Evolutionary conservation across 1,140 invertebrate genomes (phyloP), one percentile per base, ranked within the genome.

Genomic region (Ganaspis sp.): DNA sequence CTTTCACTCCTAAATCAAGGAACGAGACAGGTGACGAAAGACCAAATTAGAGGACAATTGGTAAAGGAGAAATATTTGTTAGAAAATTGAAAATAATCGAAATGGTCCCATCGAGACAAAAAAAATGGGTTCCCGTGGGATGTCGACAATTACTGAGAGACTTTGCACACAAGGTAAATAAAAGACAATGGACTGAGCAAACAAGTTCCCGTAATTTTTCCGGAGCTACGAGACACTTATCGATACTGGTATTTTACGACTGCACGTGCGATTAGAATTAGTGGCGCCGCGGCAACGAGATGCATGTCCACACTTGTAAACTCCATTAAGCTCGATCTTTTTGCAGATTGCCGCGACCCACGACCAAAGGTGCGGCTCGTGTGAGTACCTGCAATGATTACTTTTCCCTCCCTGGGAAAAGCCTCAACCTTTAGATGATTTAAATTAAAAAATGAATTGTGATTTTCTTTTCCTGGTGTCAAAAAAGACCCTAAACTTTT

Each of bases 221-320:
- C 1, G n/a, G 21, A 17, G 58, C 11, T 34, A 29, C 58, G 26
- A 64, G 58, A 64, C 58, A 64, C 58, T 64, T 64, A 64, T 64
- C 58, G 58, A 64, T 64, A 64, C 58, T 64, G 58, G 58, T 64
- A 64, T 64, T 64, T 64, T 64, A 64, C 58, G 58, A 64, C 23
- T 64, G 58, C 58, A 64, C 58, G 58, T 64, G 58, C 58, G 58
- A 64, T 64, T 64, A 64, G 58, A 64, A 64, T 64, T 64, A 64
- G 58, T 64, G 58, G 58, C 58, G 58, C 58, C 58, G 58, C 23
- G 23, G 58, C 23, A 29, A 29, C 23, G 58, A 64, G 58, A 64
- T 64, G 23, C 58, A 64, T 64, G 58, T 64, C 26, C 58, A 64
- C 58, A 64, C 58, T 64, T 64, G 58, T 64, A 64, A 64, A 64